Percentiles rank a stretch among this genome's conserved stretches.
Conservation (phyloP, 92 coral and sea anemone genomes). For the Porites rus region DNA sequence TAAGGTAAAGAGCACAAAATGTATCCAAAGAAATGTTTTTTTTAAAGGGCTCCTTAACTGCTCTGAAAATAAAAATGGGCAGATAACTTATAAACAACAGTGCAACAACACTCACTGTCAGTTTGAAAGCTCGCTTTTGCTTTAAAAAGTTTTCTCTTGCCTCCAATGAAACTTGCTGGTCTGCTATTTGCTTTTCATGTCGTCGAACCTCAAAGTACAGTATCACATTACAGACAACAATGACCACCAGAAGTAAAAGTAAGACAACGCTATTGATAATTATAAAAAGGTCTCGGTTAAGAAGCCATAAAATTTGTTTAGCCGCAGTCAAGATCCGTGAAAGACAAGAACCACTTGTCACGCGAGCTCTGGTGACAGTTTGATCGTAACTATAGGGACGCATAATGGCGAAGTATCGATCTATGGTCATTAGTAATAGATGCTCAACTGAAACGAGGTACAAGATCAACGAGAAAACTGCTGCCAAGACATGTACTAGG, state of each 20-base stretch:
- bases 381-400: neutral
- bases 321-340: neutral
- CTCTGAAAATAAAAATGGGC: neutral
- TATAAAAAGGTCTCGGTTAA: neutral
- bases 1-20: neutral
- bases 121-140: slow-evolving; percentile 9
- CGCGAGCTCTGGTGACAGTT: neutral
- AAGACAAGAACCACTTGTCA: neutral
- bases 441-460: neutral
- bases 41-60: neutral
- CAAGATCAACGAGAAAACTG: neutral
- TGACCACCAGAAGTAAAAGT: neutral
- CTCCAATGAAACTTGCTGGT: slow-evolving; percentile 8
- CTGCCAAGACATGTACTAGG: neutral
- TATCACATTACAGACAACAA: neutral
- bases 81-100: neutral
- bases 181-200: slow-evolving; percentile 5
- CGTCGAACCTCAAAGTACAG: slow-evolving; percentile 22
- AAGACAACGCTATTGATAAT: neutral
- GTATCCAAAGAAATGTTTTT: neutral
- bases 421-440: neutral
- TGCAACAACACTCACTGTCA: neutral
- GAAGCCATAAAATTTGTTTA: neutral
- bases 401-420: slow-evolving; percentile 19
- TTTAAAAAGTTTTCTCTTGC: slow-evolving; percentile 1